Evolutionary conservation across 1,140 invertebrate species (phyloP), one percentile per base, ranked within the genome.

Genomic region (Homalodisca vitripennis): DNA sequence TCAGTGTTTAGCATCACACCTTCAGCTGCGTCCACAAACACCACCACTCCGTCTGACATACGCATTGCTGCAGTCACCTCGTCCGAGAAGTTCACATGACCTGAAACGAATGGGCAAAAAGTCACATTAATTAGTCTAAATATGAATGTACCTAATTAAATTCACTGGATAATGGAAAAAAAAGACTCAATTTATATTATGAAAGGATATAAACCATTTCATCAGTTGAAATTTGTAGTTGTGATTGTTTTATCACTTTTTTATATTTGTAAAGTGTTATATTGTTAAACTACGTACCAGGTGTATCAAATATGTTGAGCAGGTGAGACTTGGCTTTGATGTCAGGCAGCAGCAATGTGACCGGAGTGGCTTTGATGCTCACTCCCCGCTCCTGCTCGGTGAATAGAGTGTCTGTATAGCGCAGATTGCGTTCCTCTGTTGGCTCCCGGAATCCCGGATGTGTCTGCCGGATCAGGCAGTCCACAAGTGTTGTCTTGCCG

Each of bases 1-100:
- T 99, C 98, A 0, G 98, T 99, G 78, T 99, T 99, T 13, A 99
- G 80, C 94, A 98, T 97, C 17, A 98, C 97, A 71, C 98, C 98
- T 83, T 99, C 98, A 17, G 97, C 96, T 0, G 97, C 98, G 83
- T 99, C 98, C 1, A 99, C 92, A 79, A 99, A 95, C n/a, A 99
- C 79, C 14, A 99, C 90, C 26, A 96, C 91, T 68, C 98, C 98
- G 83, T 99, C 98, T 75, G 93, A 94, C 48, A 99, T 83, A 62
- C 98, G 86, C 82, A 98, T 94, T 0, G 97, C 94, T 30, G 98
- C 98, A 0, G 98, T 98, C 0, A 95, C 95, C 84, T 99, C 98
- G 83, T 99, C 98, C 24, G 97, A 99, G 79, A 99, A 99, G 79
- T 99, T 99, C 0, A 99, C 97, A 84, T 99, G 98, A n/a, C 90